Base-by-base conservation (phyloP, 2,113 vertebrate genomes). In the Clarias macrocephalus region DNA sequence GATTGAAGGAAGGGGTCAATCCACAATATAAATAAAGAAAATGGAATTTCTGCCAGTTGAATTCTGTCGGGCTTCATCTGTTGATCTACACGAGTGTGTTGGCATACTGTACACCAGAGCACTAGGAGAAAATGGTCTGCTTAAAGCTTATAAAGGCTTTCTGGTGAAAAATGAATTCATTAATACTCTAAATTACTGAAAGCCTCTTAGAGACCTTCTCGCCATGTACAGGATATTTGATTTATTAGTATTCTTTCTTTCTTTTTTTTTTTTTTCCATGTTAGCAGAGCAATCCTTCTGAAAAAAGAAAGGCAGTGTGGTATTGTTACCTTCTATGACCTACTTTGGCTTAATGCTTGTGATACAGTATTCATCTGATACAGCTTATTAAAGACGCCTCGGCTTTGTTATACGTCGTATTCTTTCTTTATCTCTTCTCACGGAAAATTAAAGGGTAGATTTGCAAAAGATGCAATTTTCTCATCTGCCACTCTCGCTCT, bases 261-360 rank as follows among this genome's bases (percentile, higher is more conserved):
- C 9, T 80, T n/a, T 5, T 21, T 5, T 2, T 52, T 79, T 57
- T 21, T 33, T 76, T 30, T 18, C 63, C 80, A 65, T 83, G 57
- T 48, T 25, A 65, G 48, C 57, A 56, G n/a, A 83, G n/a, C 80
- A 63, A 76, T 65, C 59, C n/a, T 21, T 82, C 73, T 11, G 56
- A 65, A 87, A 57, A 57, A 57, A 30, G 28, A 30, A 57, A 68
- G n/a, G 11, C 21, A 30, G 86, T 66, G 42, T 2, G 5, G 19
- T 76, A 65, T 76, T 83, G 28, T 76, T 23, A n/a, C 18, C 7
- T 83, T 28, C 28, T n/a, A 15, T 87, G 54, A 66, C 81, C 60
- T 79, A 28, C 72, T 79, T 60, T 68, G 72, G 28, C 68, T 77
- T 87, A 87, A 87, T 87, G 82, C 86, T n/a, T 79, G 68, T 68